Evolutionary conservation across 2,888 invertebrate genomes (phyloP).

Genomic region (Agrotis clavis): DNA sequence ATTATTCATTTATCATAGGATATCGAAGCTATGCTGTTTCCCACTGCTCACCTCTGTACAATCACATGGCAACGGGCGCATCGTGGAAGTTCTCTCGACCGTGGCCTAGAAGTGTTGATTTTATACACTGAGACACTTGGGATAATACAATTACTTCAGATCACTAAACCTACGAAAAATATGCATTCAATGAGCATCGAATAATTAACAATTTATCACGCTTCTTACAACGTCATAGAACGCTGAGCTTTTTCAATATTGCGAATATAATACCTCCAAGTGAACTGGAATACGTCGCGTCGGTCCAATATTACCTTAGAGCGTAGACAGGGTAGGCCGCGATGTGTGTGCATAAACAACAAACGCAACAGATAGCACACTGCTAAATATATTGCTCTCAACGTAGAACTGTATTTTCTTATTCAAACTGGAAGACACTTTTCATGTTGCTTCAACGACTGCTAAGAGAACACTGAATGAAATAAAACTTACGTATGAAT

Average conservation of each 20-base stretch:
- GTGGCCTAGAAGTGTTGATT: conserved; percentile 62
- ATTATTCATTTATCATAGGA: conserved; percentile 26
- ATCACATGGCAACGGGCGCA: conserved; percentile 57
- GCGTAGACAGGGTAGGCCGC: not conserved
- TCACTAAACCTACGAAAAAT: not conserved
- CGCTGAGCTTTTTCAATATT: conserved; percentile 12
- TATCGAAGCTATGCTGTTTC: conserved; percentile 47
- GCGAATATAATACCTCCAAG: conserved; percentile 3
- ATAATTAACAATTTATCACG: not conserved
- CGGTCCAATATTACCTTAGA: conserved; percentile 16
- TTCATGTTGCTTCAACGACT: conserved; percentile 3
- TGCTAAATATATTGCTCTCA: conserved; percentile 10
- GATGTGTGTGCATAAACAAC: conserved; percentile 18
- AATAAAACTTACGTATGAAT: conserved; percentile 48
- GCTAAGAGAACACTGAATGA: conserved; percentile 9
- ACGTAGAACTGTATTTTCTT: conserved; percentile 4
- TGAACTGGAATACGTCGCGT: conserved; percentile 4
- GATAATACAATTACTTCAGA: conserved; percentile 10
- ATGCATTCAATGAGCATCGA: not conserved
- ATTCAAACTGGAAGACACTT: not conserved
- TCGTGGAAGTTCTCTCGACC: conserved; percentile 54
- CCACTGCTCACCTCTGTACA: conserved; percentile 65
- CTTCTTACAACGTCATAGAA: conserved; percentile 4
- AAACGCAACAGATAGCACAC: conserved; percentile 9
- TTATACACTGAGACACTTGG: conserved; percentile 35